Evolutionary conservation across 2,797 vertebrate genomes (phyloP).

Genomic region (Scolopax bukidnonensis): DNA sequence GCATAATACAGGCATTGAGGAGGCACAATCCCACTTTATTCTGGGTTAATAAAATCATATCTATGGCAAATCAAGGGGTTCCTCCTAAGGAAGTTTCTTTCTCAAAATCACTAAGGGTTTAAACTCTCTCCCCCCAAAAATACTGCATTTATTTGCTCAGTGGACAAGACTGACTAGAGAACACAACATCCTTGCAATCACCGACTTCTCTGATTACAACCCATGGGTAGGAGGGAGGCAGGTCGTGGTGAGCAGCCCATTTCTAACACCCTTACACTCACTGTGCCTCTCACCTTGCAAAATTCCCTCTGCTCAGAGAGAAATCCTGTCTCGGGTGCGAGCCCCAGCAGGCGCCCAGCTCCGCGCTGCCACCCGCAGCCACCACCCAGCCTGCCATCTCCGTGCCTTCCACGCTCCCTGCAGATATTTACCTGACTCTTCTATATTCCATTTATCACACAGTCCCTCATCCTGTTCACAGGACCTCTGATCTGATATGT

Average conservation of each 20-base stretch:
- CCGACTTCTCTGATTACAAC: rapidly evolving
- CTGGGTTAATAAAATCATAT: not conserved
- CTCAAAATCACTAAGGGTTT: not conserved
- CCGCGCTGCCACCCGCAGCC: conserved; percentile 37
- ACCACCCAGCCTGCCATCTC: not conserved
- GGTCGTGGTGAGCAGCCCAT: not conserved
- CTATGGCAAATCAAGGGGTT: not conserved
- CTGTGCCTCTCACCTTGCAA: not conserved
- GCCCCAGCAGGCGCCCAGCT: not conserved
- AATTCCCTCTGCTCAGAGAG: not conserved
- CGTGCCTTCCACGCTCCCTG: not conserved
- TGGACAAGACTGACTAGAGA: rapidly evolving
- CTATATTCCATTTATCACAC: rapidly evolving
- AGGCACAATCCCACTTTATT: conserved; percentile 1
- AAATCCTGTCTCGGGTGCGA: not conserved
- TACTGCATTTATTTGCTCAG: not conserved
- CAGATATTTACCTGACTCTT: rapidly evolving
- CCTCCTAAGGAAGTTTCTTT: not conserved
- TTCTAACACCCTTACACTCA: not conserved
- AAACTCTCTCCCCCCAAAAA: too few species aligned
- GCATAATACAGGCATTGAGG: not conserved
- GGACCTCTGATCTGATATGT: rapidly evolving
- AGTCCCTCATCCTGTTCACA: not conserved
- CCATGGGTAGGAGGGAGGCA: not conserved
- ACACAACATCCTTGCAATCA: not conserved